Conservation (phyloP, 1,140 invertebrate species). For the Lepidurus arcticus region DNA sequence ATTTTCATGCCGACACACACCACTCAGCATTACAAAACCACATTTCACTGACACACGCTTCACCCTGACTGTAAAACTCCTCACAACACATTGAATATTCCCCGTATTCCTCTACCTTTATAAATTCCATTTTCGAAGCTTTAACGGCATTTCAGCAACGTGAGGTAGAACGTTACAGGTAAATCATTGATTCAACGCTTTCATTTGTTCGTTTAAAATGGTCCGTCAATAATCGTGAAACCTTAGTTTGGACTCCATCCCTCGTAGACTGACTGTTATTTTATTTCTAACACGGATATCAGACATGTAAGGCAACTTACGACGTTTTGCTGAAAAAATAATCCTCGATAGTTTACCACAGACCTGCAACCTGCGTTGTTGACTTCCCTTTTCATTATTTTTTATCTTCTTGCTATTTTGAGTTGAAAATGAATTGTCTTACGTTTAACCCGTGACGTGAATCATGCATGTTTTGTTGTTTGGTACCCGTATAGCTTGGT, state of each 20-base stretch:
- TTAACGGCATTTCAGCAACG: slow-evolving; percentile 11
- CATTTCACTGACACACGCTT: slow-evolving; percentile 20
- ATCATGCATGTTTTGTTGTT: slow-evolving; percentile 33
- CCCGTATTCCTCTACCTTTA: background rate
- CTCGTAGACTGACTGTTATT: background rate
- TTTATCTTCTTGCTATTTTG: background rate
- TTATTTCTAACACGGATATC: background rate
- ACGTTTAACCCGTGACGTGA: background rate
- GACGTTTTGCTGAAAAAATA: background rate
- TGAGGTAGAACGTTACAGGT: background rate
- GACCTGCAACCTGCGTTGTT: background rate
- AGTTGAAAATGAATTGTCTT: background rate
- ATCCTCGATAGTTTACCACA: background rate
- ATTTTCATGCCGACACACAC: slow-evolving; percentile 8
- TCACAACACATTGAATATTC: background rate
- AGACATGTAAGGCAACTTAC: background rate
- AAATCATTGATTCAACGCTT: slow-evolving; percentile 10
- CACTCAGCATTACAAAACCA: slow-evolving; percentile 25
- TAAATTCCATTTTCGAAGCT: slow-evolving; percentile 7
- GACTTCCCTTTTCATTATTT: background rate
- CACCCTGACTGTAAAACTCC: background rate
- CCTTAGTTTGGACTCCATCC: background rate
- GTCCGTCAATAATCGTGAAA: background rate
- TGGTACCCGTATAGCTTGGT: slow-evolving; percentile 67
- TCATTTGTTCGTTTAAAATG: background rate